Evolutionary conservation across 2,797 vertebrate species (phyloP).

Genomic region (Glyptemys insculpta): DNA sequence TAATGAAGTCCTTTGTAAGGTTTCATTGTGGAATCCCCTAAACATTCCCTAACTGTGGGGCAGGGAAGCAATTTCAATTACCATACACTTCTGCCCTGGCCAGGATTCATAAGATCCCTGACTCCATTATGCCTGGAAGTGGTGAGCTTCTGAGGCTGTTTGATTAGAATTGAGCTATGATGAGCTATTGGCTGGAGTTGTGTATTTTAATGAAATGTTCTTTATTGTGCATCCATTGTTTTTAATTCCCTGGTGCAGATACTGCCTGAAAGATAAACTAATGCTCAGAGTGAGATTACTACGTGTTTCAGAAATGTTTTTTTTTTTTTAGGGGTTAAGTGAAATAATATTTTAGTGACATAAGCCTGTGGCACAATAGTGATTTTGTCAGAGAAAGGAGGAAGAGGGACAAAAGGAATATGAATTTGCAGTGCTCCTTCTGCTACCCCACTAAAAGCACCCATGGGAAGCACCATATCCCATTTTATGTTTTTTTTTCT

Average conservation of each 20-base stretch:
- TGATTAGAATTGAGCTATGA: neutral
- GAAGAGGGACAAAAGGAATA: constrained; percentile 25
- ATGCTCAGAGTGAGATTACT: constrained; percentile 23
- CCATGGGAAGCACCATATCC: constrained; percentile 44
- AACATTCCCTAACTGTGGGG: rapidly evolving
- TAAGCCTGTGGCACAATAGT: constrained; percentile 48
- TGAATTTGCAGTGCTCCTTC: constrained; percentile 43
- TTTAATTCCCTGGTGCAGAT: neutral
- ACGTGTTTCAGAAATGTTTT: constrained; percentile 38
- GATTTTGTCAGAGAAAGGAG: constrained; percentile 47
- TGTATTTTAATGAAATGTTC: neutral
- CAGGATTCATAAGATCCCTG: neutral
- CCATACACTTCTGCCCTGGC: neutral
- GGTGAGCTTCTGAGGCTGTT: neutral
- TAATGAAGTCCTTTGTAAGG: neutral
- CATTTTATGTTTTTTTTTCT: constrained; percentile 49
- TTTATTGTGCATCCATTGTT: neutral
- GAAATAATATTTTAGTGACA: constrained; percentile 25
- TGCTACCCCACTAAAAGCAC: constrained; percentile 40
- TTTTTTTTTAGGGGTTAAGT: constrained; percentile 48
- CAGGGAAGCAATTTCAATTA: neutral
- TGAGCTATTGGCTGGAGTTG: constrained; percentile 8
- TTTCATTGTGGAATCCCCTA: neutral
- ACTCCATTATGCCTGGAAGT: neutral
- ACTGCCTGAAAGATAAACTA: neutral